Conservation (phyloP, 2,888 invertebrate species). For the Napeogenes sylphis region DNA sequence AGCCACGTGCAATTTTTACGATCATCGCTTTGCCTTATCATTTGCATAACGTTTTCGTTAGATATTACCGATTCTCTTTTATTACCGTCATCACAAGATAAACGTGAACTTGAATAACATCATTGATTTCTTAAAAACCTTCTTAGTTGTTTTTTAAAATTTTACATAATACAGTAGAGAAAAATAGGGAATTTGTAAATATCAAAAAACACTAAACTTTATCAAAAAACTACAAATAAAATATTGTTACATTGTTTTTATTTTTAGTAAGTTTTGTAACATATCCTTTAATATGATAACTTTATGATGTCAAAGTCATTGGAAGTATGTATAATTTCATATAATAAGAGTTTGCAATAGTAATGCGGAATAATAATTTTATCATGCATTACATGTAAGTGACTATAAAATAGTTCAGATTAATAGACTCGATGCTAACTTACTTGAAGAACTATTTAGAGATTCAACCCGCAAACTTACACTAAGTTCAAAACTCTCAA, state of each 20-base stretch:
- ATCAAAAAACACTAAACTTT: no score
- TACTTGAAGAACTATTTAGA: background rate
- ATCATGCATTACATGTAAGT: no score
- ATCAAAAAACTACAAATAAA: no score
- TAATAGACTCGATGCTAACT: background rate
- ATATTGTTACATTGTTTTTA: no score
- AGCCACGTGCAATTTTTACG: slow-evolving; percentile 34
- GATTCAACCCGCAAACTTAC: background rate
- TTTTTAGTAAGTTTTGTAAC: no score
- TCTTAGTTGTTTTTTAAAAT: background rate
- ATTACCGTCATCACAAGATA: background rate
- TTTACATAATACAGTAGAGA: no score
- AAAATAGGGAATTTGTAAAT: no score
- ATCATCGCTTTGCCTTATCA: slow-evolving; percentile 25
- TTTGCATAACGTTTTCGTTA: slow-evolving; percentile 29
- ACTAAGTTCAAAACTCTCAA: background rate
- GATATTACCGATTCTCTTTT: slow-evolving; percentile 7
- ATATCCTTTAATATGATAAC: no score
- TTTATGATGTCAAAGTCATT: no score
- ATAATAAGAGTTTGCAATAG: no score
- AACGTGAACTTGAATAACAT: background rate
- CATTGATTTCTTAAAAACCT: background rate
- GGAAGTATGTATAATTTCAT: no score
- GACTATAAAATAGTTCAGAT: background rate
- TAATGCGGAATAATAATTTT: no score